Percentiles rank a stretch among this genome's conserved stretches.
phyloP scores from a whole-genome alignment of 2,888 invertebrate species.

The Phragmatobia fuliginosa region DNA sequence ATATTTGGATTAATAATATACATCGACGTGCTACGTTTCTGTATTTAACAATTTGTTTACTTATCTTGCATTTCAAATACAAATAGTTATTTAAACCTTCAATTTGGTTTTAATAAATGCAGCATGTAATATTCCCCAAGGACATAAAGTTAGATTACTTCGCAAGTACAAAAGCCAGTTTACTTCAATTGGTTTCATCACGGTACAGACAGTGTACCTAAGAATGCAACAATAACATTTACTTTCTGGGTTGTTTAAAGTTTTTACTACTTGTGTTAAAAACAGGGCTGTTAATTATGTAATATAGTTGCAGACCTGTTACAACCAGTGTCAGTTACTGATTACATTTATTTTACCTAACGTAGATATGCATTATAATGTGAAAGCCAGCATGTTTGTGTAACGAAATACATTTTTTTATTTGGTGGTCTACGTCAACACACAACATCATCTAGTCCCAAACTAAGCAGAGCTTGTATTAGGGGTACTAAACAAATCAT shows the following conservation, averaged over 20 bases:
- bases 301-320: background rate
- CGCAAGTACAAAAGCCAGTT: constrained; percentile 34
- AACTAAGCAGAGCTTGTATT: too few relatives aligned
- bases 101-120: background rate
- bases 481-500: too few relatives aligned
- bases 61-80: background rate
- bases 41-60: too few relatives aligned
- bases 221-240: constrained; percentile 15
- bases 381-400: background rate
- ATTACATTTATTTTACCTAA: background rate
- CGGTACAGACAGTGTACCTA: constrained; percentile 40
- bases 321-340: background rate
- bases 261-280: constrained; percentile 35
- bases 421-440: too few relatives aligned
- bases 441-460: too few relatives aligned
- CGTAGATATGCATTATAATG: background rate
- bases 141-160: constrained; percentile 39
- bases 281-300: constrained; percentile 28
- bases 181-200: constrained; percentile 34
- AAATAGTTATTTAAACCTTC: too few relatives aligned
- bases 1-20: too few relatives aligned
- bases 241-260: constrained; percentile 20
- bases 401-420: too few relatives aligned
- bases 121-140: background rate
- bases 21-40: too few relatives aligned